Conservation (phyloP, 2,797 vertebrate species). For the Podargus strigoides region DNA sequence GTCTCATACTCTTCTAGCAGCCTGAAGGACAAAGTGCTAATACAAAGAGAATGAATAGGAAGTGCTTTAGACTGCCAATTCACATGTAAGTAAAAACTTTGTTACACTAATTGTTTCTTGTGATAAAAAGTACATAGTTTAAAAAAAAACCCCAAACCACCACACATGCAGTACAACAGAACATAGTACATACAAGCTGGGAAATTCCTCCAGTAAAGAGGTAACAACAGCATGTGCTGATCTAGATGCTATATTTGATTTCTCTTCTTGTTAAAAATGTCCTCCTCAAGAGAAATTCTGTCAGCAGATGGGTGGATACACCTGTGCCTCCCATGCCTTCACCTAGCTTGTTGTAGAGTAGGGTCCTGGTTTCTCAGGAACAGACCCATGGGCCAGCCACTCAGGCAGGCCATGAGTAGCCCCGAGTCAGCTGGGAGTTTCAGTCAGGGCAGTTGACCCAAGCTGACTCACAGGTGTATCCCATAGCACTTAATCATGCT, state of each 20-base stretch:
- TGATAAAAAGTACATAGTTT: background rate
- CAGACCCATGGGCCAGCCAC: too few species aligned
- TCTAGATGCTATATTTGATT: background rate
- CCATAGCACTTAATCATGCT: too few species aligned
- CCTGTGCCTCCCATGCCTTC: background rate
- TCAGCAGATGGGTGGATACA: background rate
- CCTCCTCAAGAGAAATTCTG: background rate
- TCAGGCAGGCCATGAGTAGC: too few species aligned
- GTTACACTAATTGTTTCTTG: background rate
- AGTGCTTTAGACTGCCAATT: background rate
- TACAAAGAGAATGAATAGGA: background rate
- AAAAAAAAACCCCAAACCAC: rapidly evolving
- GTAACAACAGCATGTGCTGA: background rate
- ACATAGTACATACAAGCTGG: background rate
- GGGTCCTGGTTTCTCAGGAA: too few species aligned
- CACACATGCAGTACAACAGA: background rate
- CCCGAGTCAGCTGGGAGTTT: too few species aligned
- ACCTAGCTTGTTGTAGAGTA: background rate
- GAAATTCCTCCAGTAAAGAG: background rate
- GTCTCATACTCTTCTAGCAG: background rate
- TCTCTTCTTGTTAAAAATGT: background rate
- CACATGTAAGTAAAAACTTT: background rate
- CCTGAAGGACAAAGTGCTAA: background rate
- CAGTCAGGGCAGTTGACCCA: too few species aligned
- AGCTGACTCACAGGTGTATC: too few species aligned